A percentile compares a stretch with the other conserved stretches of the same genome.
Conservation (phyloP, 2,888 invertebrate genomes). For the Tenodera sinensis region DNA sequence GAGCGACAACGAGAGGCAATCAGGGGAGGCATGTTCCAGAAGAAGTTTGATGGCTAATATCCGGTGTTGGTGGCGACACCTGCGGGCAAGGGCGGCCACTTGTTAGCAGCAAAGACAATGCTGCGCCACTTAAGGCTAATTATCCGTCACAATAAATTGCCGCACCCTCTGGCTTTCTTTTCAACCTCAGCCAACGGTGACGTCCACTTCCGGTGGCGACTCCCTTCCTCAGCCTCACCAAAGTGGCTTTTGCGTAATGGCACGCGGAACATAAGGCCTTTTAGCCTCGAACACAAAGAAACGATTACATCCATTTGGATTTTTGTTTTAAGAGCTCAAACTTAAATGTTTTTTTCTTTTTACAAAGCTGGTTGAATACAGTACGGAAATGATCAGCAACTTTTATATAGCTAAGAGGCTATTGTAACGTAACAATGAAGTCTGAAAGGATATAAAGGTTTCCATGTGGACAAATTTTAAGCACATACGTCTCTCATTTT, state of each 20-base stretch:
- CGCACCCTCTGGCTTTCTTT: not conserved
- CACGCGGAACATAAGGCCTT: not conserved
- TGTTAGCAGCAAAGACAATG: not conserved
- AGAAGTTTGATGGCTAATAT: not conserved
- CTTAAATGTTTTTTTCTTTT: not conserved
- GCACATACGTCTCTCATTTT: not conserved
- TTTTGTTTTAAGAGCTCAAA: not conserved
- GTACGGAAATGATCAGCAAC: not conserved
- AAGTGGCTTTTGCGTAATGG: not conserved
- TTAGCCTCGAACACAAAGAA: not conserved
- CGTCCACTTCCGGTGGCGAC: not conserved
- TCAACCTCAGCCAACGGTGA: not conserved
- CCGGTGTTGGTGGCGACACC: not conserved
- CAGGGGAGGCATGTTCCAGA: not conserved
- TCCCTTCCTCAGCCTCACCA: not conserved
- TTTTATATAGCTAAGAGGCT: not conserved
- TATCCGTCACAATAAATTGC: not conserved
- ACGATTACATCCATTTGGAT: not conserved
- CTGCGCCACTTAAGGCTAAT: not conserved
- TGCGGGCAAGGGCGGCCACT: not conserved
- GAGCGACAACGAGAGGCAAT: not conserved
- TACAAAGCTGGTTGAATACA: not conserved
- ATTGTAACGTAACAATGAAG: not conserved
- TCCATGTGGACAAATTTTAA: not conserved
- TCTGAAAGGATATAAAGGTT: not conserved